Base-by-base conservation (phyloP, 2,888 invertebrate genomes). In the Labia minor region DNA sequence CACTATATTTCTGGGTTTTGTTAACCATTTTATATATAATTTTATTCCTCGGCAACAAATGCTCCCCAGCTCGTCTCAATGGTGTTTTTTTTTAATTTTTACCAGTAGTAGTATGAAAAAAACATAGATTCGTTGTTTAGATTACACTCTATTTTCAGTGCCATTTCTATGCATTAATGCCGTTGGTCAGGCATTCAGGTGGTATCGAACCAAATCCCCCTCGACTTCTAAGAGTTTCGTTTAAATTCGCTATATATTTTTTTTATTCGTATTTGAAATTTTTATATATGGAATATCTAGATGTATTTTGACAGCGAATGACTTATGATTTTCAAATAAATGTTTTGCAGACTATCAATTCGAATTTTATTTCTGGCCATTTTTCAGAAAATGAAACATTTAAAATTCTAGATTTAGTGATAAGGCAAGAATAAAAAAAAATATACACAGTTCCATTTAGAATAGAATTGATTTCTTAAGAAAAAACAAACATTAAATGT, bases 21-120 rank as follows among this genome's bases (percentile, higher is more conserved):
- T 49, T 49, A 49, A 49, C 49, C 3, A 49, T 49, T 49, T 49
- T 49, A 49, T 49, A 49, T 49, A 49, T 49, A 49, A n/a, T 49
- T 49, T 49, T 49, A 11, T 49, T 49, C n/a, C n/a, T n/a, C 49
- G 49, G 14, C 49, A 11, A 49, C 49, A 49, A 49, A 49, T n/a
- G 49, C 3, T 49, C 4, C 16, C 49, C 14, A 49, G 2, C 14
- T 14, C 49, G n/a, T n/a, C 49, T 49, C 49, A 3, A 11, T 14
- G 49, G 49, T n/a, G 14, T 14, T 49, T 49, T n/a, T n/a, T 16
- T 49, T 49, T 10, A 49, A 49, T 8, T 8, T 49, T 49, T 14
- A 14, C 49, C 16, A 11, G 2, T 14, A 49, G n/a, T 3, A n/a
- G n/a, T 14, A 49, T 49, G n/a, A n/a, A n/a, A 49, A 49, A 49